Evolutionary conservation across 2,888 invertebrate species (phyloP).

Genomic region (Ichneumoninae sp.): DNA sequence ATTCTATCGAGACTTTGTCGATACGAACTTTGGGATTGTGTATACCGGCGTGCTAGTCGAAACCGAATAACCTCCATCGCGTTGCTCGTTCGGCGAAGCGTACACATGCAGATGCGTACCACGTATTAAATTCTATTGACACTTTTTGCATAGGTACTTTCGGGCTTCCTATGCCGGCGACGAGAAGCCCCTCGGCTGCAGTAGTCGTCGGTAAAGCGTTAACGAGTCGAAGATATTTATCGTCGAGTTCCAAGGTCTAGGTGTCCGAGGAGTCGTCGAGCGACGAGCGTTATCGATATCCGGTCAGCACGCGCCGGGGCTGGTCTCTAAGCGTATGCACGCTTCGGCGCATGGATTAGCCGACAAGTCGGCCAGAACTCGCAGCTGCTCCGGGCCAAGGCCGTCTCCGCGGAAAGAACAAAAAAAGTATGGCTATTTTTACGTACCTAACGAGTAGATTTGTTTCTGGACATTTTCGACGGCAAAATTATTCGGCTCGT

Average conservation of each 20-base stretch:
- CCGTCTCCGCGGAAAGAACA: background rate
- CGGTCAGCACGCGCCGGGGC: background rate
- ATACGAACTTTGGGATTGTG: background rate
- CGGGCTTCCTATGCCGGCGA: background rate
- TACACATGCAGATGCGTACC: background rate
- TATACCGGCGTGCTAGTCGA: background rate
- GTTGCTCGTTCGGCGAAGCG: background rate
- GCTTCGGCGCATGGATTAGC: slow-evolving; percentile 4
- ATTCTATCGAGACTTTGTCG: background rate
- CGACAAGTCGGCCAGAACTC: background rate
- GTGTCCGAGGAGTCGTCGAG: slow-evolving; percentile 14
- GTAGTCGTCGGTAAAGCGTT: background rate
- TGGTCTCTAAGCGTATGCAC: background rate
- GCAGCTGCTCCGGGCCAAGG: slow-evolving; percentile 12
- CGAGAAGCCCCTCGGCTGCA: background rate
- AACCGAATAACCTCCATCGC: background rate
- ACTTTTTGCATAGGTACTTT: background rate
- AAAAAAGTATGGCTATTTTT: background rate
- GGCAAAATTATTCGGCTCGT: background rate
- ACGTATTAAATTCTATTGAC: background rate
- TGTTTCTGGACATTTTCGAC: background rate
- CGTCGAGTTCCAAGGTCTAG: slow-evolving; percentile 32
- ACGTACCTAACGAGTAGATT: background rate
- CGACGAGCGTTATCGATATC: background rate
- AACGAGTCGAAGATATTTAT: background rate